Conservation (phyloP, 2,113 vertebrate species). For the Orcinus orca region DNA sequence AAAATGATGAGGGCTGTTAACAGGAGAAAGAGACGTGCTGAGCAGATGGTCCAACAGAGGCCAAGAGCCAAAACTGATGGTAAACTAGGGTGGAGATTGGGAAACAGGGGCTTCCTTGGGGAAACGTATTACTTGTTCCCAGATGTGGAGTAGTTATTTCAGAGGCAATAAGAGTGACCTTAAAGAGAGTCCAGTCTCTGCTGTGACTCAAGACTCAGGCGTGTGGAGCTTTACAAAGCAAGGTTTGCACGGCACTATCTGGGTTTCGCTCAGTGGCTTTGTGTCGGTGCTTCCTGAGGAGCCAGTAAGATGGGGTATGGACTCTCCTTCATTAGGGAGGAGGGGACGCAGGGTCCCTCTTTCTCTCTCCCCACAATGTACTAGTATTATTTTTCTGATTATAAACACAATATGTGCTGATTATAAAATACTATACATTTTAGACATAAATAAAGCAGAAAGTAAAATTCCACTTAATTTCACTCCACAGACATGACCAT, state of each 20-base stretch:
- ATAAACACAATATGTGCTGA: background rate
- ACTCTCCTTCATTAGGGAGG: background rate
- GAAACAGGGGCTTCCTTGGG: constrained; percentile 6
- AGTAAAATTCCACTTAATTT: background rate
- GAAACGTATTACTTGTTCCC: constrained; percentile 35
- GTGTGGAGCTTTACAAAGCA: background rate
- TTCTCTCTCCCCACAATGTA: background rate
- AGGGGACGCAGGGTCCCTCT: background rate
- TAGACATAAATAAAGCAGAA: background rate
- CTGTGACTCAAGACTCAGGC: background rate
- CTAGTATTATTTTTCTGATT: background rate
- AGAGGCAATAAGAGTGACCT: constrained; percentile 27
- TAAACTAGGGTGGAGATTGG: background rate
- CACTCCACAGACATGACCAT: background rate
- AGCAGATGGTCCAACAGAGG: constrained; percentile 42
- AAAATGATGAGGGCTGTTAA: constrained; percentile 38
- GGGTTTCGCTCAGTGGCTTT: background rate
- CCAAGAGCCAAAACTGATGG: background rate
- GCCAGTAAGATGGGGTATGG: background rate
- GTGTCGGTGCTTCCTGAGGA: background rate
- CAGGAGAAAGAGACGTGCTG: background rate
- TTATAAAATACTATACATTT: constrained; percentile 1
- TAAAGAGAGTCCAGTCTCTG: background rate
- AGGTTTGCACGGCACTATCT: background rate
- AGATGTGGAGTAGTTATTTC: constrained; percentile 42